These are phyloP conservation scores for Sitobion miscanthi DNA, from an alignment of 1,140 invertebrate genomes.

Conservation along the genomic window DNA sequence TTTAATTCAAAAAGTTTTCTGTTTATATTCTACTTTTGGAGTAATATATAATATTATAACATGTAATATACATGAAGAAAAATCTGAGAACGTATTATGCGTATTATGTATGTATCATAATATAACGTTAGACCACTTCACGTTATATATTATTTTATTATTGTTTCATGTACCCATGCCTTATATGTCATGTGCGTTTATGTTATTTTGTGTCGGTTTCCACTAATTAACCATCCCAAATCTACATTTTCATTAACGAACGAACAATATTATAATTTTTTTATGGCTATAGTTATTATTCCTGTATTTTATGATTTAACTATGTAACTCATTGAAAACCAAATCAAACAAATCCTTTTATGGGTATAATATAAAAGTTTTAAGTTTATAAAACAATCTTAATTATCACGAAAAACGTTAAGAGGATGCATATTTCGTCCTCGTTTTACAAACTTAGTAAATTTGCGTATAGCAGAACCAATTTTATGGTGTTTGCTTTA, in stretches of 20 bases:
- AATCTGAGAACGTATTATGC: not conserved
- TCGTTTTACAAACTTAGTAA: not conserved
- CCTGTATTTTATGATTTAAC: not conserved
- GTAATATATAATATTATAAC: not conserved
- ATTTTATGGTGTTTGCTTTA: not conserved
- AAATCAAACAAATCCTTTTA: not conserved
- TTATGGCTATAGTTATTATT: not conserved
- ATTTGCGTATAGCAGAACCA: not conserved
- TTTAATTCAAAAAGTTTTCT: not conserved
- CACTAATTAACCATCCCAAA: not conserved
- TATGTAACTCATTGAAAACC: not conserved
- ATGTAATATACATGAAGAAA: not conserved
- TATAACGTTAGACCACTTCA: not conserved
- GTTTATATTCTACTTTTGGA: not conserved
- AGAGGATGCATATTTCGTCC: not conserved
- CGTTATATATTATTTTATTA: not conserved
- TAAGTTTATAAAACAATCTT: too few species aligned
- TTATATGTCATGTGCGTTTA: not conserved
- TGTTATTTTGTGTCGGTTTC: not conserved
- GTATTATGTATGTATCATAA: not conserved
- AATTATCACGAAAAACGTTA: not conserved
- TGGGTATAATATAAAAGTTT: too few species aligned
- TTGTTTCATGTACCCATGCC: not conserved
- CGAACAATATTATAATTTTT: not conserved
- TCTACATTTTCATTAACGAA: not conserved